phyloP scores from a whole-genome alignment of 2,113 vertebrate species.

The Peromyscus maniculatus region DNA sequence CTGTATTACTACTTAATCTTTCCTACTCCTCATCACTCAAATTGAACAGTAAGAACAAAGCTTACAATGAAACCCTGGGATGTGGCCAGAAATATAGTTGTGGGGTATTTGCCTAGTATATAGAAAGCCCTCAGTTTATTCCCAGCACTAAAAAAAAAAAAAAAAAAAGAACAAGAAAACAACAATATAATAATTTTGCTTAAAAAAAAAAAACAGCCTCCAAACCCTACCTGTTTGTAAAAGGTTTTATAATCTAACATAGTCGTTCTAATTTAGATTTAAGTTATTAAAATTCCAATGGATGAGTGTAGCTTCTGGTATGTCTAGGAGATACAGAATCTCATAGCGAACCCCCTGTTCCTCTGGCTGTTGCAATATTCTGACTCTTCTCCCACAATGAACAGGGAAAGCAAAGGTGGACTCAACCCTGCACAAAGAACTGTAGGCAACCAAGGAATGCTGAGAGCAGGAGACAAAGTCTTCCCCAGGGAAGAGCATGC shows the following conservation, averaged over 20 bases:
- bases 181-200: background rate
- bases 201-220: background rate
- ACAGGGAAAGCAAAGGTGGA: background rate
- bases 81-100: background rate
- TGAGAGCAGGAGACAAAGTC: background rate
- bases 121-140: background rate
- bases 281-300: background rate
- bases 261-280: background rate
- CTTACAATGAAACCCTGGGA: background rate
- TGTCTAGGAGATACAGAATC: background rate
- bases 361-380: background rate
- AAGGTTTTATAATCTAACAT: constrained; percentile 13
- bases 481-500: background rate
- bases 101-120: background rate
- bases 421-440: background rate
- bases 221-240: background rate
- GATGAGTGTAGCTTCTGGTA: background rate
- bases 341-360: background rate
- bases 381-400: background rate
- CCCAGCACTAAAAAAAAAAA: background rate
- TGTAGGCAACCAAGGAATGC: background rate
- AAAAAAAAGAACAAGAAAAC: background rate
- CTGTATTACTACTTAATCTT: background rate
- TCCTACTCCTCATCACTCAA: background rate
- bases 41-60: background rate